Evolutionary conservation across 2,888 invertebrate genomes (phyloP), one percentile per base, ranked within the genome.

Genomic region (Limnephilus lunatus): DNA sequence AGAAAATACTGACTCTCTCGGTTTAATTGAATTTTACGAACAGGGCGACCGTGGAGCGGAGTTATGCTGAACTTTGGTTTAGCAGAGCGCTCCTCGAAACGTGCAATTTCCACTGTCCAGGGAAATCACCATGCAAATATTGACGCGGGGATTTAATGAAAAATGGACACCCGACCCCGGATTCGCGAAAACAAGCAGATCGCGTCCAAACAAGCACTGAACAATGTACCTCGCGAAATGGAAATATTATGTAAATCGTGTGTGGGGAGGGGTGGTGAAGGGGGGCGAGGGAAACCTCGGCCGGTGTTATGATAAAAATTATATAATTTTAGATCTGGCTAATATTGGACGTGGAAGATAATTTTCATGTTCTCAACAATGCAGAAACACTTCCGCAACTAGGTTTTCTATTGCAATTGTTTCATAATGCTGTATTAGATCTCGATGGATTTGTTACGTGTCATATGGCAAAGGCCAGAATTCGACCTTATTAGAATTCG

Each of bases 51-150:
- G 4, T 25, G 25, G 68, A 68, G 68, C n/a, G 25, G 68, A 68
- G 68, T 68, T 68, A 9, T 9, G 9, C 68, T 68, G 68, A 68
- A 68, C 68, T 68, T 68, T 68, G 68, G 68, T 68, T 68, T n/a
- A 25, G 25, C 68, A n/a, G 53, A 68, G 68, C 68, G 68, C 68
- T 68, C 68, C 68, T 68, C 68, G n/a, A 68, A 68, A 68, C 68
- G 25, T 68, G 68, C 68, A 68, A 68, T 68, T 68, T 68, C 68
- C 68, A 68, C 25, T 68, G 68, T 68, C 68, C 68, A 68, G 68
- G 68, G 68, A 68, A 68, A 68, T 68, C 68, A 68, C 68, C 68
- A 68, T 68, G 68, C 68, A 68, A 68, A 68, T 68, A 68, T 68
- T 68, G 68, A 68, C 68, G 68, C 68, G 25, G 68, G 25, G 68